These are phyloP conservation scores for Disparrhopalites patrizii DNA, from an alignment of 2,888 invertebrate genomes.

Conservation along the genomic window DNA sequence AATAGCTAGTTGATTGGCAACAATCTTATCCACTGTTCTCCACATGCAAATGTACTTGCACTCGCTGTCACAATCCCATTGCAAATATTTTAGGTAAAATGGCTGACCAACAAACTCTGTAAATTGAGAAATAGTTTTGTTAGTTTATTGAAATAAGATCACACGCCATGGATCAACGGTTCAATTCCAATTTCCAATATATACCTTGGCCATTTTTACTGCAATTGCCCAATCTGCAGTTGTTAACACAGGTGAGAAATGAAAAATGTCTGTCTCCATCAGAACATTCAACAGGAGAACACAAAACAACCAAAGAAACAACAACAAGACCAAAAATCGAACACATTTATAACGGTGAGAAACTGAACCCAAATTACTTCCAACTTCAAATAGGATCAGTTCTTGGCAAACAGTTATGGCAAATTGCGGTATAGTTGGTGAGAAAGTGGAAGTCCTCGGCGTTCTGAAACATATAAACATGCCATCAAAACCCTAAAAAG, in stretches of 20 bases:
- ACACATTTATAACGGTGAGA: too few relatives aligned
- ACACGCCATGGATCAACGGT: too few relatives aligned
- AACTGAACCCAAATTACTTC: too few relatives aligned
- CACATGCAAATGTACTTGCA: slow-evolving; percentile 92
- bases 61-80: slow-evolving; percentile 82
- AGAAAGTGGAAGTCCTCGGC: too few relatives aligned
- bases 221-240: slow-evolving; percentile 9
- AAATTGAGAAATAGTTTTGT: not conserved
- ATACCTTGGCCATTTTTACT: slow-evolving; percentile 14
- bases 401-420: too few relatives aligned
- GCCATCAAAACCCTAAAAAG: too few relatives aligned
- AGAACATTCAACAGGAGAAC: slow-evolving; percentile 2
- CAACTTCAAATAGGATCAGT: too few relatives aligned
- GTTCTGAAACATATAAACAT: too few relatives aligned
- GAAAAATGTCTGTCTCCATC: slow-evolving; percentile 18
- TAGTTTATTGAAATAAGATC: too few relatives aligned
- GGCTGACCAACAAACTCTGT: slow-evolving; percentile 4
- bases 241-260: slow-evolving; percentile 8
- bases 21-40: slow-evolving; percentile 76
- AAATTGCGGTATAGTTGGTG: too few relatives aligned
- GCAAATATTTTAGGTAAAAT: slow-evolving; percentile 50
- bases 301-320: not conserved
- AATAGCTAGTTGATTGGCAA: slow-evolving; percentile 62
- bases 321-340: too few relatives aligned
- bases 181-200: not conserved